A percentile compares a stretch with the other conserved stretches of the same genome.
Conservation (phyloP, 2,113 vertebrate genomes). For the Muntiacus muntjak region DNA sequence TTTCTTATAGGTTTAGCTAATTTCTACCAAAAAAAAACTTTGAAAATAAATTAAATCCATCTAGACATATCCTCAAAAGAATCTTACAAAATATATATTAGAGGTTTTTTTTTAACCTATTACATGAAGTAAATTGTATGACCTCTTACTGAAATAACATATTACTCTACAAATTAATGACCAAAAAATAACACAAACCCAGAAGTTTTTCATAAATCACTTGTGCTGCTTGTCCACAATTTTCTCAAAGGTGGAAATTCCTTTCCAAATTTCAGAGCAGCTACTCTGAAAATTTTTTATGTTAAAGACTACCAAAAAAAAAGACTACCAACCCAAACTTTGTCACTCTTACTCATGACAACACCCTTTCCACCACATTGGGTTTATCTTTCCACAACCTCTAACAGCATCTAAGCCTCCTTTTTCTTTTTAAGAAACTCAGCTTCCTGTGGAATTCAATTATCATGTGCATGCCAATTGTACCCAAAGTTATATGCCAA, state of each 20-base stretch:
- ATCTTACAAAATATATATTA: background rate
- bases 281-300: background rate
- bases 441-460: background rate
- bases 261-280: background rate
- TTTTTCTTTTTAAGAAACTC: background rate
- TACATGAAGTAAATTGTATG: background rate
- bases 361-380: fast-evolving
- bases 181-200: background rate
- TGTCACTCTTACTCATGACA: background rate
- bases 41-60: background rate
- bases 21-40: background rate
- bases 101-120: background rate
- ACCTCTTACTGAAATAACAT: background rate
- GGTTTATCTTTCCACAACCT: background rate
- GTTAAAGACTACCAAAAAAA: background rate
- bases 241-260: background rate
- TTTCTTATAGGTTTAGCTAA: background rate
- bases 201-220: background rate
- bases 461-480: background rate
- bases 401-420: background rate
- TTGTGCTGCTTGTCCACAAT: background rate
- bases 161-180: background rate
- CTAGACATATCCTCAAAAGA: background rate
- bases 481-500: background rate
- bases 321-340: background rate